Evolutionary conservation across 2,113 vertebrate genomes (phyloP), one percentile per base, ranked within the genome.

Genomic region (Percina caprodes): DNA sequence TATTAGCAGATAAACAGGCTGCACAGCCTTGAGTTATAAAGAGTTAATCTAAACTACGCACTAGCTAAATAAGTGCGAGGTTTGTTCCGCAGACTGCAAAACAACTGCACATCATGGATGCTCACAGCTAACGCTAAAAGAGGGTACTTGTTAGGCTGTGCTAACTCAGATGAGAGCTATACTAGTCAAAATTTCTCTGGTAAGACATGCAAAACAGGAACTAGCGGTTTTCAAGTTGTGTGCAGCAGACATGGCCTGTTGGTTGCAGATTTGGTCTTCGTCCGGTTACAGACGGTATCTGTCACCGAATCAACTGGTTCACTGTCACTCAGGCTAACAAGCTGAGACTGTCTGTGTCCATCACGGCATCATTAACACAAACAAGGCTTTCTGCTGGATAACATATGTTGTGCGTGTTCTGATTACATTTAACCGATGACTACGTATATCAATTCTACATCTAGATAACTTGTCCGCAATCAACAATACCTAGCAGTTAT

Each of bases 1-100:
- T 96, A 84, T 7, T 30, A 16, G 26, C 74, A 77, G 51, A 79
- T 39, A 62, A 62, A 74, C 60, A 74, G 16, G 61, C 39, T 55
- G 39, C 26, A 52, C 13, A 56, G 51, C 26, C 49, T 58, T 3
- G 9, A 45, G 39, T 6, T 16, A 24, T 10, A 5, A 46, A 18
- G 2, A 69, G 9, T 19, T 63, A 18, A 26, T 23, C 15, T 2
- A 23, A 70, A 48, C 30, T 45, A 60, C 19, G 26, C n/a, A 23
- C 52, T 16, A 15, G 35, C 67, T 82, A 84, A 48, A 78, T 15
- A 54, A 66, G 54, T 11, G 35, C 39, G 62, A 54, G 21, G 24
- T 19, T 69, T 39, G 33, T 35, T 60, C 12, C n/a, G 52, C 48
- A 51, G 63, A 69, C 45, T 5, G 33, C 21, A 59, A 48, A 1